Percentiles rank a stretch among this genome's conserved stretches.
These are phyloP conservation scores for Ornithoptera priamus DNA, from an alignment of 2,888 invertebrate species.

Conservation along the genomic window DNA sequence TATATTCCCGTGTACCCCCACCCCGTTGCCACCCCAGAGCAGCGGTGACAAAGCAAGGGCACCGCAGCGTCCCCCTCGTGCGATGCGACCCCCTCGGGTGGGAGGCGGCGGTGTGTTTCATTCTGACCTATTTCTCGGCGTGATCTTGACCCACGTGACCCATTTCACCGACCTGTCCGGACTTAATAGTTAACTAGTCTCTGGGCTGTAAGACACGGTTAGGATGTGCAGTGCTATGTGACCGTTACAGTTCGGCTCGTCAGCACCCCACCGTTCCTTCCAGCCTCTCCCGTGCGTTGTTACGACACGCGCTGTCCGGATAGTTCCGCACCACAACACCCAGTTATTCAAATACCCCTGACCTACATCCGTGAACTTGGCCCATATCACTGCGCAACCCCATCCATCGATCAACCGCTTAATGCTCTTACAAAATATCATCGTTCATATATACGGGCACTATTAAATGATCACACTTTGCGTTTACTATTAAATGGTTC, in stretches of 20 bases:
- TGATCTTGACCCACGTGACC: conserved; percentile 63
- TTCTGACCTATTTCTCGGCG: conserved; percentile 59
- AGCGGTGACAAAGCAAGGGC: conserved; percentile 41
- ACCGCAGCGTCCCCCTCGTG: conserved; percentile 32
- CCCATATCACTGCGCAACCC: conserved; percentile 57
- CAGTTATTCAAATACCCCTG: conserved; percentile 63
- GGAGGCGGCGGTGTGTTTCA: conserved; percentile 46
- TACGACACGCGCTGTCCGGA: conserved; percentile 38
- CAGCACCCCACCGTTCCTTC: too few relatives aligned
- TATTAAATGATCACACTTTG: too few relatives aligned
- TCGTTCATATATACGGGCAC: too few relatives aligned
- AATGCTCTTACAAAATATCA: not conserved
- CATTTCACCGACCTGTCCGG: conserved; percentile 24
- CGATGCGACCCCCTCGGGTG: conserved; percentile 9
- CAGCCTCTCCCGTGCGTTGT: conserved; percentile 1
- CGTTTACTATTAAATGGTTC: too few relatives aligned
- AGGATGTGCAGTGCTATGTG: too few relatives aligned
- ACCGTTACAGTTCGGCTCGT: too few relatives aligned
- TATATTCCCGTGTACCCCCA: not conserved
- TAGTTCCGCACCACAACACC: conserved; percentile 49
- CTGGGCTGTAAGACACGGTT: too few relatives aligned
- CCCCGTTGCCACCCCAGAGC: not conserved
- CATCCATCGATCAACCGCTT: conserved; percentile 37
- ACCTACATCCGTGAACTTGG: conserved; percentile 72
- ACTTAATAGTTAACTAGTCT: too few relatives aligned